A percentile compares a stretch with the other conserved stretches of the same genome.
Evolutionary conservation across 2,113 vertebrate genomes (phyloP).

Genomic region (Syrrhaptes paradoxus): DNA sequence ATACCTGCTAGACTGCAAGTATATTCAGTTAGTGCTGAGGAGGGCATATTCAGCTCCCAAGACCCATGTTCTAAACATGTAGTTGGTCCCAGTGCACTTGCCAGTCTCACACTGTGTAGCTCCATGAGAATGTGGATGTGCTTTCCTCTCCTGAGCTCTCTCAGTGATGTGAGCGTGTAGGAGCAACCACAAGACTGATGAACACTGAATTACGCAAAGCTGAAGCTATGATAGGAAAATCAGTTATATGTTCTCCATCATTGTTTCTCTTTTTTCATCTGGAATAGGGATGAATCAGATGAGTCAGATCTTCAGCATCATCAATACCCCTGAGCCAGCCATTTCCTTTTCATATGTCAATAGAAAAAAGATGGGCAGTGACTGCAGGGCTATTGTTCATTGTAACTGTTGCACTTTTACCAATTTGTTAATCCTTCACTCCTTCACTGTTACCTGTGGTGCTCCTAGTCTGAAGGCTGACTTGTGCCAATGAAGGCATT

Average conservation of each 20-base stretch:
- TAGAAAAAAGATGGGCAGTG: not conserved
- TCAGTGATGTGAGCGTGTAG: rapidly evolving
- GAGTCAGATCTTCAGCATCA: not conserved
- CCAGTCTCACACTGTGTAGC: not conserved
- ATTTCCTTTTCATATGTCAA: not conserved
- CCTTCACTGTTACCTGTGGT: not conserved
- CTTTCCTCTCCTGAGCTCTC: not conserved
- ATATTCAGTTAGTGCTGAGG: not conserved
- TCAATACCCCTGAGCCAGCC: not conserved
- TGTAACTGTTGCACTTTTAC: not conserved
- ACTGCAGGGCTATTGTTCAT: not conserved
- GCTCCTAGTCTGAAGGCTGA: not conserved
- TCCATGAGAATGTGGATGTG: not conserved
- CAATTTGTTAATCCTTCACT: not conserved
- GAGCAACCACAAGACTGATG: not conserved
- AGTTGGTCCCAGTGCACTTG: not conserved
- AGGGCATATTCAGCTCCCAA: not conserved
- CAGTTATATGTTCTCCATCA: not conserved
- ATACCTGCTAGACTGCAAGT: not conserved
- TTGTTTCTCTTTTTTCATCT: not conserved
- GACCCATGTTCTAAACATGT: not conserved
- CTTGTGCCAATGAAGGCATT: not conserved
- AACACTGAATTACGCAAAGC: not conserved
- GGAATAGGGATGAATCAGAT: not conserved
- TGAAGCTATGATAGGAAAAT: not conserved